Evolutionary conservation across 1,140 invertebrate genomes (phyloP), one percentile per base, ranked within the genome.

Genomic region (Papilio glaucus): DNA sequence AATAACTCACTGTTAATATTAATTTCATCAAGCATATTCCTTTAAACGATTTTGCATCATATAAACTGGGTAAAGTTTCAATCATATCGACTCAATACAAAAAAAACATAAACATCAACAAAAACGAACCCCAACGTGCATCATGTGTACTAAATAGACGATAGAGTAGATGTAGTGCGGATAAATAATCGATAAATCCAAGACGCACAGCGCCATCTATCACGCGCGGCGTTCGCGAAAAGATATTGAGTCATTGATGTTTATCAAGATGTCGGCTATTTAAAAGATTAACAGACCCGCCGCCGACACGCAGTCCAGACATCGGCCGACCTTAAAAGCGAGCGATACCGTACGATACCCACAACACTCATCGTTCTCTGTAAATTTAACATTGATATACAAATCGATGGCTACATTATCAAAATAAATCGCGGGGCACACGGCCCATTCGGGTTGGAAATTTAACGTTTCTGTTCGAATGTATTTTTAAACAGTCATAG

Each of bases 251-350:
- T 77, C 78, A 70, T 71, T 60, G 69, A 61, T 74, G 76, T 78
- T 72, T 75, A 73, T 68, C 73, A 63, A 69, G 73, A 77, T 80
- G 77, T 71, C 68, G 75, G 73, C 77, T 74, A 74, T 69, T 77
- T 73, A 74, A 74, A 77, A 68, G 77, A 77, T 81, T 78, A 77
- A 80, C 78, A 80, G 67, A 62, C 71, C 45, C 21, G 71, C 60
- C 67, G 80, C 77, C 77, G 84, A 80, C 84, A 85, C 78, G 83
- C 83, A 75, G 83, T 84, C 83, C 83, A 86, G 84, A 77, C 77
- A 74, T 72, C 68, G 49, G 63, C 71, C 72, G 72, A 72, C 75
- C 71, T 71, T 69, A 69, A 69, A 69, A 69, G 70, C 72, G 57
- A 76, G 75, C 77, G 61, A 62, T 79, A 75, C 70, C 77, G 70